A percentile compares a stretch with the other conserved stretches of the same genome.
Conservation (phyloP, 2,888 invertebrate species). For the Caenorhabditis sp. region DNA sequence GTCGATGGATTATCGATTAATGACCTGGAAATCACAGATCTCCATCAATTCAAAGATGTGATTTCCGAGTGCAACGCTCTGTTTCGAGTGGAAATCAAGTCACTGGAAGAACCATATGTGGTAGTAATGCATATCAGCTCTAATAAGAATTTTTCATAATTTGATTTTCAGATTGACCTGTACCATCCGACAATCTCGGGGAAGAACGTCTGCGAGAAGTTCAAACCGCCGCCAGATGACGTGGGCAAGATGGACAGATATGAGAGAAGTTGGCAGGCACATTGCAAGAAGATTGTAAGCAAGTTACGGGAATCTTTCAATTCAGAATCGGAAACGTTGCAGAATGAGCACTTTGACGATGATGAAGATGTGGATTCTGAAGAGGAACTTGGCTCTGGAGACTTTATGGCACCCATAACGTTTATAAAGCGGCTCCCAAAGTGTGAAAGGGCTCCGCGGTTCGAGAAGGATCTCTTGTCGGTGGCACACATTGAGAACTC, state of each 20-base stretch:
- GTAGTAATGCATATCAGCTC: slow-evolving; percentile 19
- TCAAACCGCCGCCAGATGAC: slow-evolving; percentile 46
- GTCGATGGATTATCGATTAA: slow-evolving; percentile 49
- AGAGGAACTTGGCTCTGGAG: slow-evolving; percentile 21
- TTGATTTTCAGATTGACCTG: slow-evolving; percentile 39
- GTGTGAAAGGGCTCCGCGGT: slow-evolving; percentile 46
- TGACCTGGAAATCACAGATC: slow-evolving; percentile 54
- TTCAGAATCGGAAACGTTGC: no score
- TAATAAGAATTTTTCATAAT: neutral
- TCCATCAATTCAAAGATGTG: slow-evolving; percentile 49
- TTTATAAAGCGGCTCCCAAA: slow-evolving; percentile 38
- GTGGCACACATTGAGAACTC: slow-evolving; percentile 54
- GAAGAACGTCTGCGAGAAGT: slow-evolving; percentile 43
- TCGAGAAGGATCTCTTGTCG: slow-evolving; percentile 39
- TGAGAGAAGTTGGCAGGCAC: slow-evolving; percentile 53
- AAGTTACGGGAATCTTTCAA: no score
- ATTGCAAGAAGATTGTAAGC: slow-evolving; percentile 51
- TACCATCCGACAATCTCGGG: slow-evolving; percentile 55
- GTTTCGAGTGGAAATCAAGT: slow-evolving; percentile 60
- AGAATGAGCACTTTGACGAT: slow-evolving; percentile 35
- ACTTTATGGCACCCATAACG: neutral
- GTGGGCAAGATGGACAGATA: slow-evolving; percentile 34
- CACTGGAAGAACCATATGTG: slow-evolving; percentile 51
- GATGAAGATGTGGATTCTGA: slow-evolving; percentile 40
- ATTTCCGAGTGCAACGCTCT: slow-evolving; percentile 48